Conservation (phyloP, 2,113 vertebrate species). For the Syngnathus typhle region DNA sequence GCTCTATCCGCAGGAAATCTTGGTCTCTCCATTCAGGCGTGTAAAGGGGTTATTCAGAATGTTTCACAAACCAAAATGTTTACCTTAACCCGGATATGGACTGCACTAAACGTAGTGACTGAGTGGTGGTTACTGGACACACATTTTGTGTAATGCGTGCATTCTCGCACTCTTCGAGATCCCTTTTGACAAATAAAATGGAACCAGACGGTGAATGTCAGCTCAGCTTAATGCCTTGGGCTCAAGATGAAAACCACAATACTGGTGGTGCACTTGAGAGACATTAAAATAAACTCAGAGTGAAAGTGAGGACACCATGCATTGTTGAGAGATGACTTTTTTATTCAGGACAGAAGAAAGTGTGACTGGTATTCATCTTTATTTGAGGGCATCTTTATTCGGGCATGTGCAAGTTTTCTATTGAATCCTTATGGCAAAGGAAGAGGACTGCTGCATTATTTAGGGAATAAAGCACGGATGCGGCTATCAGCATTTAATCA, state of each 20-base stretch:
- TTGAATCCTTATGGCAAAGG: not conserved
- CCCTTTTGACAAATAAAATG: conserved; percentile 38
- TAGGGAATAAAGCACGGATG: not conserved
- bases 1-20: no score
- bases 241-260: not conserved
- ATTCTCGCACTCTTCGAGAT: conserved; percentile 38
- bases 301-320: conserved; percentile 3
- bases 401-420: conserved; percentile 3
- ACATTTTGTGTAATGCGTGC: conserved; percentile 33
- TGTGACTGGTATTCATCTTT: not conserved
- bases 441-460: not conserved
- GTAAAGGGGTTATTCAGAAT: no score
- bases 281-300: conserved; percentile 13
- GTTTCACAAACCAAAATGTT: no score
- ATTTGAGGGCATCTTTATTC: no score
- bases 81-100: no score
- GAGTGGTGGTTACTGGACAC: conserved; percentile 12
- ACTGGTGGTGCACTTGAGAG: conserved; percentile 5
- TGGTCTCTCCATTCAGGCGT: no score
- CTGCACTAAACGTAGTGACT: not conserved
- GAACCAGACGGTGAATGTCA: conserved; percentile 8
- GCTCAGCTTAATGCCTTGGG: conserved; percentile 10
- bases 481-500: not conserved
- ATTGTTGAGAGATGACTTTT: conserved; percentile 2
- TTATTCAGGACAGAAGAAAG: not conserved